Percentiles rank a stretch among this genome's conserved stretches.
Conservation (phyloP, 2,888 invertebrate genomes). For the Andrena bicolor region DNA sequence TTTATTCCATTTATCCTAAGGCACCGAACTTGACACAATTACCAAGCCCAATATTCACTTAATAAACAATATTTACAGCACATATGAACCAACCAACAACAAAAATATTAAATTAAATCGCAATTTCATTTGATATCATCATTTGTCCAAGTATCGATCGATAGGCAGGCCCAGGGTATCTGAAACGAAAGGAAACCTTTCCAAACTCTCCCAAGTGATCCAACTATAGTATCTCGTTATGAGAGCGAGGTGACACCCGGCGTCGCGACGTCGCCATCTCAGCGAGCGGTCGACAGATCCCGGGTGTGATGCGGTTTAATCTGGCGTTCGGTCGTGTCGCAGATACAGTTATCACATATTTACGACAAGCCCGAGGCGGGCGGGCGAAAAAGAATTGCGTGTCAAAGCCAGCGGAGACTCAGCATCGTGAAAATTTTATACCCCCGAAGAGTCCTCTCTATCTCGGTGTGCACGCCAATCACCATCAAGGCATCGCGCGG, state of each 20-base stretch:
- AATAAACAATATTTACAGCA: neutral
- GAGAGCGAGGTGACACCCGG: too few relatives aligned
- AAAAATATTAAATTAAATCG: neutral
- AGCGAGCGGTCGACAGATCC: neutral
- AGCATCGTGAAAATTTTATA: conserved; percentile 62
- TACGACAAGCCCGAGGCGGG: conserved; percentile 66
- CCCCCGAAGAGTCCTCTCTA: conserved; percentile 63
- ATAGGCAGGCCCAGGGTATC: too few relatives aligned
- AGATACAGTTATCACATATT: conserved; percentile 67
- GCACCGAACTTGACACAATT: neutral
- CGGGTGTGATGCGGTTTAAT: conserved; percentile 34
- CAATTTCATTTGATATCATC: neutral
- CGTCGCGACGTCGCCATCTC: conserved; percentile 8
- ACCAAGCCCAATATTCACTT: neutral
- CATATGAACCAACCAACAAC: neutral
- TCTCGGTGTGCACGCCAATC: conserved; percentile 80
- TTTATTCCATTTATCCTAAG: accelerated
- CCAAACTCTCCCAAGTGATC: neutral
- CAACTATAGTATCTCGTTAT: too few relatives aligned
- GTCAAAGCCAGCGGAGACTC: conserved; percentile 73
- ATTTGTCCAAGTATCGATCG: too few relatives aligned
- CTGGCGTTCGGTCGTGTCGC: conserved; percentile 28
- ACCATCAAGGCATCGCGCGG: conserved; percentile 81
- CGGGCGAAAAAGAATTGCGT: conserved; percentile 78
- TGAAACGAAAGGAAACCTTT: neutral